These are phyloP conservation scores for Baronia brevicornis DNA, from an alignment of 2,888 invertebrate genomes.

Conservation along the genomic window DNA sequence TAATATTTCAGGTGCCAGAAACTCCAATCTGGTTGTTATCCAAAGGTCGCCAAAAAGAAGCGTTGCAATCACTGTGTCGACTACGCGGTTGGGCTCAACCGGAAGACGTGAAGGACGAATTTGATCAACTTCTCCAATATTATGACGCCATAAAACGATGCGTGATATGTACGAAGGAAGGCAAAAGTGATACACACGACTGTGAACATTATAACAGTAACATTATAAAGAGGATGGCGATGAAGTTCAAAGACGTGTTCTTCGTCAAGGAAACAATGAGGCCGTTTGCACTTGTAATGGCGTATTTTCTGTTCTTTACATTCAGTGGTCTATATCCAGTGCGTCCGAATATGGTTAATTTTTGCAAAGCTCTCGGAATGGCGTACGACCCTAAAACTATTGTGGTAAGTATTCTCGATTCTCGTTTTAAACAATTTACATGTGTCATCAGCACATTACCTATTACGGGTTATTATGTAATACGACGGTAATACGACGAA, in stretches of 20 bases:
- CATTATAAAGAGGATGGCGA: slow-evolving; percentile 33
- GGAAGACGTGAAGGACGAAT: slow-evolving; percentile 67
- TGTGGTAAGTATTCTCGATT: slow-evolving; percentile 57
- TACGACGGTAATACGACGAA: too few relatives aligned
- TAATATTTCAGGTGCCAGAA: slow-evolving; percentile 70
- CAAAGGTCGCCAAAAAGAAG: slow-evolving; percentile 71
- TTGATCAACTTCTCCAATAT: slow-evolving; percentile 60
- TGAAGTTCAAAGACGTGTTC: slow-evolving; percentile 50
- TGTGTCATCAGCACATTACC: too few relatives aligned
- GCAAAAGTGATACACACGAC: slow-evolving; percentile 25
- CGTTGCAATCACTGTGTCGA: slow-evolving; percentile 67
- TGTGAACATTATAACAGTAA: slow-evolving; percentile 43
- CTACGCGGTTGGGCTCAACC: slow-evolving; percentile 73
- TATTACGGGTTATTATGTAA: too few relatives aligned
- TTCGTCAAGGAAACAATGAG: slow-evolving; percentile 69
- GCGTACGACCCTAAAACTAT: slow-evolving; percentile 55
- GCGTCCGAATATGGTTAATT: slow-evolving; percentile 74
- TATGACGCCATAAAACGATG: slow-evolving; percentile 50
- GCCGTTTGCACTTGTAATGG: slow-evolving; percentile 67
- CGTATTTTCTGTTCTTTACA: slow-evolving; percentile 70
- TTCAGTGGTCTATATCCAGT: slow-evolving; percentile 66
- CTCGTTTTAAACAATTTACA: slow-evolving; percentile 4
- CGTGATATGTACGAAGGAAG: slow-evolving; percentile 46
- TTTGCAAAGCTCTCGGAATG: slow-evolving; percentile 67
- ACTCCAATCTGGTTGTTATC: slow-evolving; percentile 77